Evolutionary conservation across 1,140 invertebrate species (phyloP).

Genomic region (Neuroterus valhalla): DNA sequence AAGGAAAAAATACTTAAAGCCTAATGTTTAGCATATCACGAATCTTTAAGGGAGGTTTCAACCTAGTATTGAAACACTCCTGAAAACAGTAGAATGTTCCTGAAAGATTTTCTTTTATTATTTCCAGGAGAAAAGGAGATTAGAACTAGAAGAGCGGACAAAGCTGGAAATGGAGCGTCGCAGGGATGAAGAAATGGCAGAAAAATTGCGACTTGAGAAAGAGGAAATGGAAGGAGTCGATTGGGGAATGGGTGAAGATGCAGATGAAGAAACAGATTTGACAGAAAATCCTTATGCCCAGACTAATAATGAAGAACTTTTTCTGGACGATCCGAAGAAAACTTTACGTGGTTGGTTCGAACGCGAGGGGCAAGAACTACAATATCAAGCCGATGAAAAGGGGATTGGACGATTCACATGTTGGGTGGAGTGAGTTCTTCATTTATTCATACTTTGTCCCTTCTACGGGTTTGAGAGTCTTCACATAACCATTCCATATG

Average conservation of each 20-base stretch:
- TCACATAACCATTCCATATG: no score
- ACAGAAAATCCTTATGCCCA: constrained; percentile 89
- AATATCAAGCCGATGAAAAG: constrained; percentile 89
- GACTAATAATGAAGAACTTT: constrained; percentile 89
- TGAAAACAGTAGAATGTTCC: constrained; percentile 38
- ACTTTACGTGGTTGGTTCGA: constrained; percentile 96
- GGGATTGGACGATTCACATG: constrained; percentile 86
- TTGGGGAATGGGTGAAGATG: constrained; percentile 96
- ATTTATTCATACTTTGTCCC: no score
- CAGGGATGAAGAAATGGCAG: constrained; percentile 73
- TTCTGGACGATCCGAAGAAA: constrained; percentile 96
- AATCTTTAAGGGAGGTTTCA: no score
- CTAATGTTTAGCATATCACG: no score
- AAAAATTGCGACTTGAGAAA: constrained; percentile 72
- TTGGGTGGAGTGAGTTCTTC: constrained; percentile 78
- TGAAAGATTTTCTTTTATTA: constrained; percentile 27
- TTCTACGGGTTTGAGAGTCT: no score
- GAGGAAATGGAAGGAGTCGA: constrained; percentile 85
- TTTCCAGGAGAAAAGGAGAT: constrained; percentile 75
- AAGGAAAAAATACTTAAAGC: no score
- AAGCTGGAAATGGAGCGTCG: constrained; percentile 73
- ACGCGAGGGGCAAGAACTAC: constrained; percentile 90
- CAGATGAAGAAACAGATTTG: constrained; percentile 88
- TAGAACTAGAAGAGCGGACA: constrained; percentile 76
- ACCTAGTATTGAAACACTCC: no score